Evolutionary conservation across 2,113 vertebrate genomes (phyloP).

Genomic region (Spea bombifrons): DNA sequence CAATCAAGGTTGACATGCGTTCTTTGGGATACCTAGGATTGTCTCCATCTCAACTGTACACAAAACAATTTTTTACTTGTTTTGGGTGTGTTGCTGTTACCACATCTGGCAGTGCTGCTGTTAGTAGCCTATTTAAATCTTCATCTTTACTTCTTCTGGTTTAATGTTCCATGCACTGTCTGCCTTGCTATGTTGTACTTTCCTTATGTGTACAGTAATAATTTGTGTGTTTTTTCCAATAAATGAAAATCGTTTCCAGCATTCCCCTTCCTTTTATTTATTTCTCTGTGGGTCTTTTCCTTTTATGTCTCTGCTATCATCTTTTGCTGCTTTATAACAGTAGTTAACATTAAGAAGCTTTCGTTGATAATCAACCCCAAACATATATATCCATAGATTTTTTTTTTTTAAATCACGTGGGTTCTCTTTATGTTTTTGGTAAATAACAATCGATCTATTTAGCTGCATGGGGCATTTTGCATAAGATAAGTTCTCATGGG

Average conservation of each 20-base stretch:
- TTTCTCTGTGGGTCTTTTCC: slow-evolving; percentile 50
- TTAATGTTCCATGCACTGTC: slow-evolving; percentile 49
- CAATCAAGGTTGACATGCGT: not conserved
- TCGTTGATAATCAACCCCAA: not conserved
- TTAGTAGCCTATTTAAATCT: slow-evolving; percentile 5
- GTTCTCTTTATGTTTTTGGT: no score
- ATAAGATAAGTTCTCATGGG: no score
- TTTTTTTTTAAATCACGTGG: no score
- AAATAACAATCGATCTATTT: no score
- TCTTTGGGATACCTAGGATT: not conserved
- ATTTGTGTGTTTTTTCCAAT: slow-evolving; percentile 59
- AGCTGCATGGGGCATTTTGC: no score
- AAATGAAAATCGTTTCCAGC: slow-evolving; percentile 53
- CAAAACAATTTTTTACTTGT: slow-evolving; percentile 1
- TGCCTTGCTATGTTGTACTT: slow-evolving; percentile 59
- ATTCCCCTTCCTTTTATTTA: slow-evolving; percentile 40
- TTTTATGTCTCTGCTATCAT: slow-evolving; percentile 21
- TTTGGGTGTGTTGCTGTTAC: slow-evolving; percentile 15
- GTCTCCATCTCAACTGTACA: not conserved
- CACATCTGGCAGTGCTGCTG: not conserved
- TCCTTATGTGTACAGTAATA: slow-evolving; percentile 63
- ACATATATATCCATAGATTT: no score
- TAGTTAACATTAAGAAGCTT: not conserved
- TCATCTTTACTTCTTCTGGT: slow-evolving; percentile 48
- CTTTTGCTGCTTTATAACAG: not conserved